A percentile compares a stretch with the other conserved stretches of the same genome.
Conservation (phyloP, 2,113 vertebrate genomes). For the Nyctibius bracteatus region DNA sequence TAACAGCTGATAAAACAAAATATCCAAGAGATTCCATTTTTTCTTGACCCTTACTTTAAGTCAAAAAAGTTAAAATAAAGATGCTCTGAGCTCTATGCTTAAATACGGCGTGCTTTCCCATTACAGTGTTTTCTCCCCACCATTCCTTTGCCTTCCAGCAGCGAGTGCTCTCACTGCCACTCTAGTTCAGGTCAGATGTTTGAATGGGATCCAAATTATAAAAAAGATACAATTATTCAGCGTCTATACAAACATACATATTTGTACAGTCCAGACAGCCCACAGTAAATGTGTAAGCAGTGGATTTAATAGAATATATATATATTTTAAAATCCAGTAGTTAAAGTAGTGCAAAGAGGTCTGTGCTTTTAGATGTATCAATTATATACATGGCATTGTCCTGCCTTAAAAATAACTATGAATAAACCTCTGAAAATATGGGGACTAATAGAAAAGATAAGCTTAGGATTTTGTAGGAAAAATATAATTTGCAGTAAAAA, state of each 20-base stretch:
- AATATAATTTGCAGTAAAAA: background rate
- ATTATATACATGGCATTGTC: background rate
- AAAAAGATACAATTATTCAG: background rate
- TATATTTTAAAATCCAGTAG: background rate
- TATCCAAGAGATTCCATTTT: background rate
- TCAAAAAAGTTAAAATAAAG: background rate
- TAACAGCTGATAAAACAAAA: background rate
- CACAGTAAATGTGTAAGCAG: background rate
- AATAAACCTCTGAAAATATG: background rate
- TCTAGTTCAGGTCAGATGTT: background rate
- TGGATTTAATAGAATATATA: background rate
- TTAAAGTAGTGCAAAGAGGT: background rate
- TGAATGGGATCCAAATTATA: background rate
- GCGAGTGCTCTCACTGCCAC: background rate
- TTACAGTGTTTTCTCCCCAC: background rate
- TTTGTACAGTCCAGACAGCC: background rate
- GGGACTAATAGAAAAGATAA: background rate
- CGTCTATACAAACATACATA: accelerated
- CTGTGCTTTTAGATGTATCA: background rate
- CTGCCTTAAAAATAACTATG: background rate
- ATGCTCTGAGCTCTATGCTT: background rate
- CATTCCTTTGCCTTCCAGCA: background rate
- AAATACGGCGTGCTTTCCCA: background rate
- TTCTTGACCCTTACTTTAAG: background rate
- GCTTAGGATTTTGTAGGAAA: background rate